Base-by-base conservation (phyloP, 2,888 invertebrate species). In the Sinhomidia bicolor region DNA sequence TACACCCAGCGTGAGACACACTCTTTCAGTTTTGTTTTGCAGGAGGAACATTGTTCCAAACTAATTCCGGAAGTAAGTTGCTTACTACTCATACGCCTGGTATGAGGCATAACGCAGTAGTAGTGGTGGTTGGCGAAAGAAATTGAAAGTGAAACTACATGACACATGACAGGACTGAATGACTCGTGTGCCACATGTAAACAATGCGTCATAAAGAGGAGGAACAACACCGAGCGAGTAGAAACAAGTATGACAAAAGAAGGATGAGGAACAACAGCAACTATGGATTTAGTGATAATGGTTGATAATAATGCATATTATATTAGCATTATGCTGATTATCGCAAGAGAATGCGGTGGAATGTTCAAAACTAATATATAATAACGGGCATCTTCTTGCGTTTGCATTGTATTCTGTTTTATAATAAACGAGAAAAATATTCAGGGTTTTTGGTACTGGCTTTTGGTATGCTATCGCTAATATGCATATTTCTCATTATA, bases 21-120 rank as follows among this genome's bases (percentile, higher is more conserved):
- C 51, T 76, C 26, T 23, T 79, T 41, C 17, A 51, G 5, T 51
- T 76, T 17, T 29, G 76, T 79, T 60, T 41, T 29, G 10, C 7
- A 26, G 32, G 9, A 26, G 7, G 54, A n/a, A n/a, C 32, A 41
- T 87, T 87, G 87, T 82, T 71, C 62, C 26, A 76, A 87, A 87
- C 82, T 86, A 87, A 87, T 82, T 36, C 87, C 87, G 82, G 87
- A 86, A 86, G 81, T 74, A 81, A 81, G 65, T 81, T 81, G 79
- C 60, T 41, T 76, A 41, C 57, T 41, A 10, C 54, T 62, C 17
- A 44, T 23, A 10, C 54, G 81, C 17, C 44, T 23, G 23, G 7
- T 44, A n/a, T n/a, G n/a, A n/a, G n/a, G n/a, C n/a, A n/a, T n/a
- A n/a, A n/a, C n/a, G n/a, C n/a, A 26, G 62, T 17, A n/a, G 36